Conservation (phyloP, 2,113 vertebrate species). For the Pelobates fuscus region DNA sequence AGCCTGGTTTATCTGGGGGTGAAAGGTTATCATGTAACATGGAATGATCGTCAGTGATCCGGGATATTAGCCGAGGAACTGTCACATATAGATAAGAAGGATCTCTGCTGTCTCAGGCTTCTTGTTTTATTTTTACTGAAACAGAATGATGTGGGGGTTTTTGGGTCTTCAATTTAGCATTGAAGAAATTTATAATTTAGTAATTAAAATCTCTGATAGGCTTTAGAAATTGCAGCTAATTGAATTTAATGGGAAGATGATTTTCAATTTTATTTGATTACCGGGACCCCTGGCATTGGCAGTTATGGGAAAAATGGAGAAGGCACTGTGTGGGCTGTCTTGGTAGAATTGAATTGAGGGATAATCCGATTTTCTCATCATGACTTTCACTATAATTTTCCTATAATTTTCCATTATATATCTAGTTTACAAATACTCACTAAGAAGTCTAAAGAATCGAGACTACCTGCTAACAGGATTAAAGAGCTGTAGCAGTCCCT, state of each 20-base stretch:
- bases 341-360: conserved; percentile 99
- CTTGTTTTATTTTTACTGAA: conserved; percentile 80
- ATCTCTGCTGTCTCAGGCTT: conserved; percentile 66
- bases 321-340: conserved; percentile 99
- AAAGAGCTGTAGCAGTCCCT: conserved; percentile 78
- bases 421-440: conserved; percentile 99
- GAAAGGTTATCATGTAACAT: no score
- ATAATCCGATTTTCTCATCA: conserved; percentile 99
- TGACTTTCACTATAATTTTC: conserved; percentile 99
- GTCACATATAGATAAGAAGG: conserved; percentile 10
- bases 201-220: conserved; percentile 99
- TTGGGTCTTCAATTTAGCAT: conserved; percentile 97
- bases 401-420: conserved; percentile 99
- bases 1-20: no score
- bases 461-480: conserved; percentile 99
- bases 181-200: conserved; percentile 99
- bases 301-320: conserved; percentile 99
- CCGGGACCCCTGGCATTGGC: conserved; percentile 99
- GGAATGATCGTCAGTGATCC: not conserved
- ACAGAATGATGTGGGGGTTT: conserved; percentile 92
- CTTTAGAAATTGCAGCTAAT: conserved; percentile 99
- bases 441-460: conserved; percentile 96
- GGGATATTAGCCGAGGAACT: not conserved
- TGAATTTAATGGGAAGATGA: conserved; percentile 99
- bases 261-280: conserved; percentile 99